These are phyloP conservation scores for Scarus forsteni DNA, from an alignment of 2,797 vertebrate species.

Conservation along the genomic window DNA sequence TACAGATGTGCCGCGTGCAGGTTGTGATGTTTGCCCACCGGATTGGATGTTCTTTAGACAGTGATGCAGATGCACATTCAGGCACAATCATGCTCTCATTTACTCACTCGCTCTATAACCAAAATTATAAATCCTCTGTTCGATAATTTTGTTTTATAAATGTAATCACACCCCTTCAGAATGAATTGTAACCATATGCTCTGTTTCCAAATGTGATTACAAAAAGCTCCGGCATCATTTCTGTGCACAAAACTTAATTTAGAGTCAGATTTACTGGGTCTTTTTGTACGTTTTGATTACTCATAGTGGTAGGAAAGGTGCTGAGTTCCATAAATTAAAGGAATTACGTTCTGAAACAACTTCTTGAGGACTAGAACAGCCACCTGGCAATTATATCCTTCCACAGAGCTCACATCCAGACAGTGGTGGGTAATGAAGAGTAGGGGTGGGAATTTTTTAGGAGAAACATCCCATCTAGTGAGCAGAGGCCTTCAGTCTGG, in stretches of 20 bases:
- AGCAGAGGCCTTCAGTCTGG: no score
- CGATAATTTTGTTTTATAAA: slow-evolving; percentile 7
- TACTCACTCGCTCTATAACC: slow-evolving; percentile 3
- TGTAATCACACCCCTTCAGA: slow-evolving; percentile 12
- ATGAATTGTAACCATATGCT: slow-evolving; percentile 9
- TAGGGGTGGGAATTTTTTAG: no score
- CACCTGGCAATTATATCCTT: no score
- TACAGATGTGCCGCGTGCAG: neutral
- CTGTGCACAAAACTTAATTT: slow-evolving; percentile 1
- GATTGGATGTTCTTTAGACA: slow-evolving; percentile 17
- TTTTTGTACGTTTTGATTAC: neutral
- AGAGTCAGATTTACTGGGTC: neutral
- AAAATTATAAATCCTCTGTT: slow-evolving; percentile 9
- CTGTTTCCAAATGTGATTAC: neutral
- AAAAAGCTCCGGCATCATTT: neutral
- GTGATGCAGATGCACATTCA: slow-evolving; percentile 22
- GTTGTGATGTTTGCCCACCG: slow-evolving; percentile 7
- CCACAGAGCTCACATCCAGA: neutral
- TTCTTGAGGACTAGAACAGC: neutral
- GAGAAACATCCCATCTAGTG: no score
- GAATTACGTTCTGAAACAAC: neutral
- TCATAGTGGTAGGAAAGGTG: neutral
- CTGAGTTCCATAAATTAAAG: neutral
- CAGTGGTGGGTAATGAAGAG: no score
- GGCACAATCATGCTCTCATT: slow-evolving; percentile 11